A percentile compares a stretch with the other conserved stretches of the same genome.
These are phyloP conservation scores for Epizoanthus illoricatus DNA, from an alignment of 92 coral and sea anemone genomes.

Conservation along the genomic window DNA sequence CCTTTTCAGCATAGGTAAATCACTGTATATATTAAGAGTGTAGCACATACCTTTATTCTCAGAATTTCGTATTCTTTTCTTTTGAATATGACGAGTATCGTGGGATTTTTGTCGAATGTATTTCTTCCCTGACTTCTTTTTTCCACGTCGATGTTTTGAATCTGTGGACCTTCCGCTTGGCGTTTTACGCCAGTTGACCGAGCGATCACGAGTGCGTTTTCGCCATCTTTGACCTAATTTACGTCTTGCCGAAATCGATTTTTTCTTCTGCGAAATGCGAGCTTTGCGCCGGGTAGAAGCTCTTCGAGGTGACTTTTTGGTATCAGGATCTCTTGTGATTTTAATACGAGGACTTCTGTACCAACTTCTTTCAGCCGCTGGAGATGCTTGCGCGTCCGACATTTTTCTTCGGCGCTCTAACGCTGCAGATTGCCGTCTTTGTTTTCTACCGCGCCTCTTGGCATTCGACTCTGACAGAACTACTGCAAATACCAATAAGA, in stretches of 20 bases:
- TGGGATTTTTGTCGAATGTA: neutral
- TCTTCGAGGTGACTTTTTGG: constrained; percentile 24
- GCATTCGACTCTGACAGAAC: constrained; percentile 7
- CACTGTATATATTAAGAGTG: neutral
- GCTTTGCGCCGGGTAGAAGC: constrained; percentile 15
- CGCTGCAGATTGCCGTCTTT: neutral
- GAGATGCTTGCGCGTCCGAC: neutral
- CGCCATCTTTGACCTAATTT: constrained; percentile 8
- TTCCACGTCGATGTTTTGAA: constrained; percentile 11
- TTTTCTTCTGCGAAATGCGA: neutral
- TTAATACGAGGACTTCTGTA: constrained; percentile 20
- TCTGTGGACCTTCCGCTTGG: neutral
- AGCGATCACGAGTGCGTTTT: neutral
- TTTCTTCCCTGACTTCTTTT: constrained; percentile 7
- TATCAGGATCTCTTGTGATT: neutral
- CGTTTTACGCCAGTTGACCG: neutral
- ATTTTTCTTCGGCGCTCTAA: constrained; percentile 6
- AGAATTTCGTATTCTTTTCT: constrained; percentile 1
- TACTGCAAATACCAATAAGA: constrained; percentile 12
- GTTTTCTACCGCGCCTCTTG: neutral
- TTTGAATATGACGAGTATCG: neutral
- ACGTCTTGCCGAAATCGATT: neutral
- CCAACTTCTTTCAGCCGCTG: constrained; percentile 17
- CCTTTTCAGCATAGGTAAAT: too few relatives aligned
- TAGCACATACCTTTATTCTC: constrained; percentile 8